phyloP scores from a whole-genome alignment of 2,113 vertebrate genomes.

The Phainopepla nitens region DNA sequence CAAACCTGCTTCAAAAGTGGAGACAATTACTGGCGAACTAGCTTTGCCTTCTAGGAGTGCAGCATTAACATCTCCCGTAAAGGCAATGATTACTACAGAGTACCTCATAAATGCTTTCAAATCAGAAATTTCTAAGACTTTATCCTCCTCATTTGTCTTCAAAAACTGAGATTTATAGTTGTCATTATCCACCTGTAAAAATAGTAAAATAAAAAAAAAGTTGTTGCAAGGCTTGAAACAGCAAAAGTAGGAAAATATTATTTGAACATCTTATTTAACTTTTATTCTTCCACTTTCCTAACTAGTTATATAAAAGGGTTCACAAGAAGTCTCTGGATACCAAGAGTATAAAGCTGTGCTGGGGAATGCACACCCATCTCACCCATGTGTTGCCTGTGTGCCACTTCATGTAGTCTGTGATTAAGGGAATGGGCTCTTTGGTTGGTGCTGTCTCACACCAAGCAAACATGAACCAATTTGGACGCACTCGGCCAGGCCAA shows the following conservation, averaged over 20 bases:
- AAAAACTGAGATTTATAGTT: slow-evolving; percentile 78
- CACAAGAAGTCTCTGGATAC: background rate
- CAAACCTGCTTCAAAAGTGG: slow-evolving; percentile 89
- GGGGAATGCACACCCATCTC: background rate
- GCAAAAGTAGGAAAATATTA: background rate
- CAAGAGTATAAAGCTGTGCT: background rate
- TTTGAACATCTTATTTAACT: background rate
- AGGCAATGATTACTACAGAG: slow-evolving; percentile 83
- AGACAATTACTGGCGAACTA: slow-evolving; percentile 73
- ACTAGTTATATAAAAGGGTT: background rate
- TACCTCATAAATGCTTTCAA: slow-evolving; percentile 89
- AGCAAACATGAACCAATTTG: background rate
- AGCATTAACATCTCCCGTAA: slow-evolving; percentile 78
- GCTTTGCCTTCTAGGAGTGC: slow-evolving; percentile 80
- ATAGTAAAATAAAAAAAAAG: background rate
- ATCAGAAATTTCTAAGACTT: slow-evolving; percentile 77
- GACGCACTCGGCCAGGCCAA: background rate
- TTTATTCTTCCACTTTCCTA: background rate
- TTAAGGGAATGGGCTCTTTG: background rate
- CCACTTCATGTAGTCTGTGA: fast-evolving
- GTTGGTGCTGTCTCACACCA: background rate
- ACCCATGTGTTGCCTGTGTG: background rate
- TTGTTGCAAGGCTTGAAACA: background rate
- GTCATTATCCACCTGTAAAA: slow-evolving; percentile 78
- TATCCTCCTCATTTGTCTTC: slow-evolving; percentile 77